Conservation (phyloP, 2,888 invertebrate species). For the Cylloceria caligata region DNA sequence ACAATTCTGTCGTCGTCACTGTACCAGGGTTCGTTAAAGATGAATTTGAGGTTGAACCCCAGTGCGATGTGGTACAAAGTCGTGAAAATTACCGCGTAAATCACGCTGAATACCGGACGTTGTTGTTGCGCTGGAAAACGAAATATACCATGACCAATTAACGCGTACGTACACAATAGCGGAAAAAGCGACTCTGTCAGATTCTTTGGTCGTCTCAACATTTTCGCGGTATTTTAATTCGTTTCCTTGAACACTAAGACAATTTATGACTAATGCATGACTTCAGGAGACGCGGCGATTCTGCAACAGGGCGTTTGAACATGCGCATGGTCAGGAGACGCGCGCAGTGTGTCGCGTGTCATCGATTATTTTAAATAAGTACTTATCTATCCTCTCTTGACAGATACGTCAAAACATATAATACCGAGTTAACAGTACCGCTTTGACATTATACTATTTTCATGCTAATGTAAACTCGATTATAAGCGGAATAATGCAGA, state of each 20-base stretch:
- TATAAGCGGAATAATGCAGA: background rate
- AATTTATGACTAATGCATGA: background rate
- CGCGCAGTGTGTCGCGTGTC: background rate
- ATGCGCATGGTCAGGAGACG: background rate
- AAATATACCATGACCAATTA: conserved; percentile 55
- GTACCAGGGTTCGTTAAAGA: conserved; percentile 10
- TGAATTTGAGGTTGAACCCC: background rate
- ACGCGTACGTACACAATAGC: conserved; percentile 1
- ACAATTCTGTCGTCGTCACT: conserved; percentile 10
- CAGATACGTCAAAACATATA: background rate
- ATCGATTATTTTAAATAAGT: background rate
- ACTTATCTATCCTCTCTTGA: background rate
- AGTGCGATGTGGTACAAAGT: background rate
- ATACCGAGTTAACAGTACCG: background rate
- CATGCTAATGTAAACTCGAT: background rate
- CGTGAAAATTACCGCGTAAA: conserved; percentile 7
- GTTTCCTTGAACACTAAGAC: background rate
- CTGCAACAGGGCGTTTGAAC: background rate
- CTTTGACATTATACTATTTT: background rate
- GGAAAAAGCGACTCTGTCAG: conserved; percentile 40
- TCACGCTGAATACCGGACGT: conserved; percentile 3
- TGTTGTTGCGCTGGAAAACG: conserved; percentile 18
- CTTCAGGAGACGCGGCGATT: background rate
- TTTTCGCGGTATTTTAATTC: conserved; percentile 2
- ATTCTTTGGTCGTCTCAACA: conserved; percentile 36